A percentile compares a stretch with the other conserved stretches of the same genome.
These are phyloP conservation scores for Sussaba pulchella DNA, from an alignment of 2,888 invertebrate genomes.

Conservation along the genomic window DNA sequence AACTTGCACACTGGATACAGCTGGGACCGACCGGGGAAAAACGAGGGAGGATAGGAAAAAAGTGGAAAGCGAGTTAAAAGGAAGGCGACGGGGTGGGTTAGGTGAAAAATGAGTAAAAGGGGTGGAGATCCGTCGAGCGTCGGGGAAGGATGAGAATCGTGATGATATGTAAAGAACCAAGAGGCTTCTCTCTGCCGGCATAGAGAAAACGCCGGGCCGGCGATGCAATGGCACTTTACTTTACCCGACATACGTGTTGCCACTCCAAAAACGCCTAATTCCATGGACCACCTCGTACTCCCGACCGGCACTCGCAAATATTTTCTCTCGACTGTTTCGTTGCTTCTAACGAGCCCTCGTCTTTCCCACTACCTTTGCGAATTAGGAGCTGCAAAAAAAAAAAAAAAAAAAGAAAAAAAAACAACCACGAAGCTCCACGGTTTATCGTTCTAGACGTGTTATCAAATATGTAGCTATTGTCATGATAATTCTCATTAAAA, in stretches of 20 bases:
- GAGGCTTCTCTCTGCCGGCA: slow-evolving; percentile 20
- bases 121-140: slow-evolving; percentile 22
- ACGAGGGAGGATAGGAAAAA: slow-evolving; percentile 21
- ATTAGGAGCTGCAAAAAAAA: not conserved
- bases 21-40: slow-evolving; percentile 41
- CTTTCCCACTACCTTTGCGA: slow-evolving; percentile 25
- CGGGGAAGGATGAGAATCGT: slow-evolving; percentile 21
- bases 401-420: too few species aligned
- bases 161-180: slow-evolving; percentile 56
- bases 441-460: not conserved
- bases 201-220: slow-evolving; percentile 2
- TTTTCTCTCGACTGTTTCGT: slow-evolving; percentile 9
- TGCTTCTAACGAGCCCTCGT: slow-evolving; percentile 15
- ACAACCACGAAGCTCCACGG: too few species aligned
- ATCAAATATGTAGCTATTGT: not conserved
- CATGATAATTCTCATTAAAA: not conserved
- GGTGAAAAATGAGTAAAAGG: slow-evolving; percentile 11
- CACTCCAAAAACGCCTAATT: slow-evolving; percentile 32
- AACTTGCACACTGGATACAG: not conserved
- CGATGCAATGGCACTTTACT: slow-evolving; percentile 21
- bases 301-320: not conserved
- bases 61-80: slow-evolving; percentile 14
- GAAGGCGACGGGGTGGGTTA: not conserved
- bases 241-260: slow-evolving; percentile 28
- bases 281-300: not conserved